Conservation (phyloP, 2,797 vertebrate species). For the Fistularia tabacaria region DNA sequence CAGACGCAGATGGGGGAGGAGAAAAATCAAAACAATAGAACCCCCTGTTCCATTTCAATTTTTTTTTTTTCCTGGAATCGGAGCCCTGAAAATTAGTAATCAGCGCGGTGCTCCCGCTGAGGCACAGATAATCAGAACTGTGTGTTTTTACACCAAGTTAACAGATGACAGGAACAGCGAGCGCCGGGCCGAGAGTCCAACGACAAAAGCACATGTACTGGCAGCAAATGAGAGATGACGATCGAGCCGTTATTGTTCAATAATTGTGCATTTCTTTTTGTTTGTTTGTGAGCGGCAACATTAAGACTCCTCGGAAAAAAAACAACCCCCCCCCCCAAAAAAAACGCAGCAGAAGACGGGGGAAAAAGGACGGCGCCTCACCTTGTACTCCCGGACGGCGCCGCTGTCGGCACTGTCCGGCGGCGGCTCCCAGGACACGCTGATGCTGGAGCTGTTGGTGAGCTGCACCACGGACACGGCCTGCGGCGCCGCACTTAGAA, state of each 20-base stretch:
- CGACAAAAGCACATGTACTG: slow-evolving; percentile 43
- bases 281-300: slow-evolving; percentile 37
- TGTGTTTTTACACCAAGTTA: slow-evolving; percentile 35
- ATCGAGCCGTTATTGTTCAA: slow-evolving; percentile 36
- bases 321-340: no score
- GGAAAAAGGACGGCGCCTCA: slow-evolving; percentile 42
- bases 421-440: slow-evolving; percentile 92
- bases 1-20: slow-evolving; percentile 24
- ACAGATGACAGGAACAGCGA: slow-evolving; percentile 58
- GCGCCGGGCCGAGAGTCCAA: slow-evolving; percentile 40
- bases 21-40: slow-evolving; percentile 38
- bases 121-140: slow-evolving; percentile 51
- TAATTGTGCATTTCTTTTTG: slow-evolving; percentile 29
- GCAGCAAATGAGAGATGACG: slow-evolving; percentile 32
- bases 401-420: slow-evolving; percentile 77
- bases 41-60: slow-evolving; percentile 22
- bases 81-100: slow-evolving; percentile 59
- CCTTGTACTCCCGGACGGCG: slow-evolving; percentile 87
- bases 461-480: slow-evolving; percentile 83
- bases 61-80: slow-evolving; percentile 24
- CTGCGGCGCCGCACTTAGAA: slow-evolving; percentile 82
- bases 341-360: no score
- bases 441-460: slow-evolving; percentile 86
- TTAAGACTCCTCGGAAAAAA: slow-evolving; percentile 9
- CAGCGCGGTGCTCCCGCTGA: slow-evolving; percentile 50